phyloP scores from a whole-genome alignment of 2,113 vertebrate genomes.

The Dicerorhinus sumatrensis region DNA sequence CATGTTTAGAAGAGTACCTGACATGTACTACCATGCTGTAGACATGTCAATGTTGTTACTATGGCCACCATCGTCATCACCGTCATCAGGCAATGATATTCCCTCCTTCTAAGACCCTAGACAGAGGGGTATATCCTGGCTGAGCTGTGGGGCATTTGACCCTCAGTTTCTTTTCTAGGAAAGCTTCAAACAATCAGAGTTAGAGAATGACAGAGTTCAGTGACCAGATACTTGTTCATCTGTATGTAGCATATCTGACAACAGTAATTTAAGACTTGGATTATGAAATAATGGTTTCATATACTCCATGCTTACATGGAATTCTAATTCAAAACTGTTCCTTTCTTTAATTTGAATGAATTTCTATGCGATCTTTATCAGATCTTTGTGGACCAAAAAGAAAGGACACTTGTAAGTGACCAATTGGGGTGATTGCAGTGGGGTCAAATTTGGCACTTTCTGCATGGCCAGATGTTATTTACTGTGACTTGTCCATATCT shows the following conservation, averaged over 20 bases:
- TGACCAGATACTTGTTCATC: background rate
- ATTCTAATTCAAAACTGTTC: conserved; percentile 68
- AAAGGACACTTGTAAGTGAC: conserved; percentile 96
- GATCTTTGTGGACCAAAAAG: conserved; percentile 96
- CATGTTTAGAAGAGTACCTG: background rate
- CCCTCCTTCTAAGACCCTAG: background rate
- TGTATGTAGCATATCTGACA: background rate
- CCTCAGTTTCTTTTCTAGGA: background rate
- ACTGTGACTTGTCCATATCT: conserved; percentile 92
- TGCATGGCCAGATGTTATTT: conserved; percentile 87
- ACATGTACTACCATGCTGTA: background rate
- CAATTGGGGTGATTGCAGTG: conserved; percentile 87
- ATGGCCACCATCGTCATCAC: fast-evolving
- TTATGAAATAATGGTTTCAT: conserved; percentile 46
- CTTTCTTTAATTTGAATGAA: conserved; percentile 86
- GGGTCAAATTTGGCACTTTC: conserved; percentile 79
- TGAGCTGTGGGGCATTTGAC: background rate
- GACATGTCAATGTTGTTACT: background rate
- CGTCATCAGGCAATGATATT: background rate
- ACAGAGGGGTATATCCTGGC: background rate
- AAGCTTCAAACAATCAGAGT: background rate
- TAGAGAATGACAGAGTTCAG: background rate
- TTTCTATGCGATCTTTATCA: conserved; percentile 88
- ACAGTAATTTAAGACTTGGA: background rate
- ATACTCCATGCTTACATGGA: background rate